Evolutionary conservation across 2,888 invertebrate species (phyloP).

Genomic region (Hoplodrina ambigua): DNA sequence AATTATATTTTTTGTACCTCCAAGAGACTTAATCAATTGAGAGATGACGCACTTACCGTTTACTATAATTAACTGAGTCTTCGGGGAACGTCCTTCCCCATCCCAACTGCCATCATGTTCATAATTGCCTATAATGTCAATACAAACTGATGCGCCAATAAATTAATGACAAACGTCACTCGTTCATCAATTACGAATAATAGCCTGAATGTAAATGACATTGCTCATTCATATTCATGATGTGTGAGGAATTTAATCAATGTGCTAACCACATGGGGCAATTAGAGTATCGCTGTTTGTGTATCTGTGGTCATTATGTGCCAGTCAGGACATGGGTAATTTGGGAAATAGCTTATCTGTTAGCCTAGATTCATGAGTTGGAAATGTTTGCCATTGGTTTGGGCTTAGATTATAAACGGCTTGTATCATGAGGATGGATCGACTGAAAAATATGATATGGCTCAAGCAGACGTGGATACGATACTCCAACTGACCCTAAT

Average conservation of each 20-base stretch:
- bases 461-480: not conserved
- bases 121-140: slow-evolving; percentile 36
- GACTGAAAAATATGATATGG: not conserved
- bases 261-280: slow-evolving; percentile 68
- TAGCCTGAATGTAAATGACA: slow-evolving; percentile 72
- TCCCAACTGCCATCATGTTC: too few relatives aligned
- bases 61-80: not conserved
- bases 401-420: too few relatives aligned
- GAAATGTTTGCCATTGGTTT: slow-evolving; percentile 2
- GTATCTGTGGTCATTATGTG: slow-evolving; percentile 53
- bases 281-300: slow-evolving; percentile 65
- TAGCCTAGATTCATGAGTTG: slow-evolving; percentile 32
- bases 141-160: slow-evolving; percentile 38
- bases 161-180: slow-evolving; percentile 60
- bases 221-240: slow-evolving; percentile 77
- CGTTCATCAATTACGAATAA: slow-evolving; percentile 67
- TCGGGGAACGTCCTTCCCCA: too few relatives aligned
- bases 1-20: not conserved
- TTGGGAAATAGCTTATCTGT: slow-evolving; percentile 36
- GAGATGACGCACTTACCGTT: not conserved
- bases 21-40: too few relatives aligned
- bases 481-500: too few relatives aligned
- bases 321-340: slow-evolving; percentile 47
- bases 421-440: not conserved
- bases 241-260: slow-evolving; percentile 76